phyloP scores from a whole-genome alignment of 2,888 invertebrate species.

The Tiliacea aurago region DNA sequence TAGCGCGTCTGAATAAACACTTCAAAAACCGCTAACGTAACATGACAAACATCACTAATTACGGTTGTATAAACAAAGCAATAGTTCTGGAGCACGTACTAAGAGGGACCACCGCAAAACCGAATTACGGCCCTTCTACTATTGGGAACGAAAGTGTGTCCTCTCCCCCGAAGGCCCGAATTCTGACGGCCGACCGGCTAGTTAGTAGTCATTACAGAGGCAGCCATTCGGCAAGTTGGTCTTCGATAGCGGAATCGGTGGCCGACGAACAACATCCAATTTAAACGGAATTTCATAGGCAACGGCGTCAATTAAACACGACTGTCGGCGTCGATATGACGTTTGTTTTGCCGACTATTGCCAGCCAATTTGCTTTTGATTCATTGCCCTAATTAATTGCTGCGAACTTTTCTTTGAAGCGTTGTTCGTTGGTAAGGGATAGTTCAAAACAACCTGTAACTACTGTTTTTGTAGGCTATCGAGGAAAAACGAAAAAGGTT shows the following conservation, averaged over 20 bases:
- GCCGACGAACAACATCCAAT: conserved; percentile 78
- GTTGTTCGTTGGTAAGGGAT: conserved; percentile 14
- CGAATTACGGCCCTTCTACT: conserved; percentile 79
- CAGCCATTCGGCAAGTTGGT: conserved; percentile 76
- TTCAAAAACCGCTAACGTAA: conserved; percentile 70
- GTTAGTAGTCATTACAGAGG: conserved; percentile 84
- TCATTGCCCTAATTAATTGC: conserved; percentile 69
- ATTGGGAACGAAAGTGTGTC: conserved; percentile 78
- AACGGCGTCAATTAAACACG: conserved; percentile 76
- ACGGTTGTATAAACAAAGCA: conserved; percentile 78
- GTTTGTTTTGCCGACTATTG: conserved; percentile 71
- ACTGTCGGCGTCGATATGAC: conserved; percentile 70
- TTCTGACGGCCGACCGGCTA: conserved; percentile 65
- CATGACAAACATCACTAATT: conserved; percentile 78
- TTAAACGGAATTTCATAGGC: conserved; percentile 82
- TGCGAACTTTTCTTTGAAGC: conserved; percentile 44
- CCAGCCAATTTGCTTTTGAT: conserved; percentile 72
- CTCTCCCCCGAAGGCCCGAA: conserved; percentile 52
- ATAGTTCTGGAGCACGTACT: conserved; percentile 74
- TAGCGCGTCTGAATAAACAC: conserved; percentile 57
- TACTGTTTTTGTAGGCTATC: neutral
- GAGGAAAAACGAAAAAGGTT: conserved; percentile 7
- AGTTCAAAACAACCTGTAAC: conserved; percentile 9
- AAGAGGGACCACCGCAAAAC: conserved; percentile 79
- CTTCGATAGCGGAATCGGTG: conserved; percentile 73